Evolutionary conservation across 2,888 invertebrate genomes (phyloP), one percentile per base, ranked within the genome.

Genomic region (Gymnocheta viridis): DNA sequence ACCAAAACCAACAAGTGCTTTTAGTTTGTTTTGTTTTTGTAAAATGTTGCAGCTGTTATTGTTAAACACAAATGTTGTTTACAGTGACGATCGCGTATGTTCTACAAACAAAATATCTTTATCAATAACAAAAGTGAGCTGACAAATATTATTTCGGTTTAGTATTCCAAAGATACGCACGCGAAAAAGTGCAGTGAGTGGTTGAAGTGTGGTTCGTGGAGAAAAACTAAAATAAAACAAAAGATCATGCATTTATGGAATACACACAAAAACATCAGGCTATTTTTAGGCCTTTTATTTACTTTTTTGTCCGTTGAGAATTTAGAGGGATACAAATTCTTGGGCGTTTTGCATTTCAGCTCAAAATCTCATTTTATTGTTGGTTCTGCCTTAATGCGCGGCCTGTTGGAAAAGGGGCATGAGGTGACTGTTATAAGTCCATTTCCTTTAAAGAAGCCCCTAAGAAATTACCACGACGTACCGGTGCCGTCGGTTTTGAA

Each of bases 341-440:
- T 90, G n/a, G 12, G 87, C 32, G 79, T 91, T 7, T 77, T 89
- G 27, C 90, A 86, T 70, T 90, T 87, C 3, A 86, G 54, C 6
- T 88, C 88, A 12, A 88, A 85, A 74, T 90, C 90, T 0, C 90
- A 90, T 81, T 91, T 89, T 84, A 90, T 91, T 74, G 88, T 91
- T 7, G 91, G 90, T 0, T 89, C 90, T 6, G 86, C 91, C 0
- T 76, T 92, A 76, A 88, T 91, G 77, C 89, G 89, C 29, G 90
- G 88, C 0, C 85, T 92, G 29, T 89, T 88, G 1, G 85, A 86
- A 10, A 87, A 89, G 2, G 92, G 92, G 0, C 92, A 92, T 85
- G 87, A 92, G 9, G 89, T 92, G 1, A 91, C 90, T 0, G 82
- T 91, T 0, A 87, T 91, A 29, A 89, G 89, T 4, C 87, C 90